Evolutionary conservation across 2,797 vertebrate species (phyloP).

Genomic region (Labroides dimidiatus): DNA sequence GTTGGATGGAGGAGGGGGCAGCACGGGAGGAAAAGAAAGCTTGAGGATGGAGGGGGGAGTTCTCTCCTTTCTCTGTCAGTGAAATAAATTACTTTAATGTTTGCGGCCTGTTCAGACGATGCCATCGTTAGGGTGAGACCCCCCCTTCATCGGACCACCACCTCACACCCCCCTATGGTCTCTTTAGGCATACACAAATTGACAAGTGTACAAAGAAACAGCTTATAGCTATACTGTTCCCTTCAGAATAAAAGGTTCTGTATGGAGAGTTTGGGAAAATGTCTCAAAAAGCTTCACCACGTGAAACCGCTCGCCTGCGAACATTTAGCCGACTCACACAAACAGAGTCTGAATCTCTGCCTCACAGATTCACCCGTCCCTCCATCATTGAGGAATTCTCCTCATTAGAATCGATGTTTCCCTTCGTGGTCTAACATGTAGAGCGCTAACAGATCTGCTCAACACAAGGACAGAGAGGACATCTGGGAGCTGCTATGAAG

Average conservation of each 20-base stretch:
- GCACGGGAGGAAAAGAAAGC: slow-evolving; percentile 41
- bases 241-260: background rate
- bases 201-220: slow-evolving; percentile 55
- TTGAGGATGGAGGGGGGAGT: slow-evolving; percentile 23
- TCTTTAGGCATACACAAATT: slow-evolving; percentile 47
- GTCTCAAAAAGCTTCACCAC: slow-evolving; percentile 2
- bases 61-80: slow-evolving; percentile 66
- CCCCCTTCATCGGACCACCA: background rate
- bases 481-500: slow-evolving; percentile 40
- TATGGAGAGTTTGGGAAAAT: slow-evolving; percentile 13
- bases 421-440: slow-evolving; percentile 14
- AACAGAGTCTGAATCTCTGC: background rate
- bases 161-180: slow-evolving; percentile 9
- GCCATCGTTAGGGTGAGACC: slow-evolving; percentile 43
- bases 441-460: slow-evolving; percentile 47
- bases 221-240: slow-evolving; percentile 33
- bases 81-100: slow-evolving; percentile 82
- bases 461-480: slow-evolving; percentile 49
- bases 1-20: slow-evolving; percentile 14
- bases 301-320: background rate
- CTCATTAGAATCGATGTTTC: slow-evolving; percentile 17
- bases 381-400: slow-evolving; percentile 39
- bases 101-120: slow-evolving; percentile 49
- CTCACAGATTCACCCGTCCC: slow-evolving; percentile 6
- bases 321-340: background rate